phyloP scores from a whole-genome alignment of 2,113 vertebrate genomes.

The Passer montanus region DNA sequence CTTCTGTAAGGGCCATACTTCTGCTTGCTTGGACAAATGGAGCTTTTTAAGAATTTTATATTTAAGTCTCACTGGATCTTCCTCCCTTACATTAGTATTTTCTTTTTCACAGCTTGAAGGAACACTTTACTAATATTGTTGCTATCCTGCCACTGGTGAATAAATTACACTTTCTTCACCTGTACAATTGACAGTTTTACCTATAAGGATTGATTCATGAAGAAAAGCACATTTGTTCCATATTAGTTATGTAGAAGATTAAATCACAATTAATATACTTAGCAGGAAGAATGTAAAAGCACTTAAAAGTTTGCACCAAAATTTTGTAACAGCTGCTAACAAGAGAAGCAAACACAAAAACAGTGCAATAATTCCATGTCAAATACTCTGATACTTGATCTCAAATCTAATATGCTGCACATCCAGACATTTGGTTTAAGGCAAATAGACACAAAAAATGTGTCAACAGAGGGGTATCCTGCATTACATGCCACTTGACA shows the following conservation, averaged over 20 bases:
- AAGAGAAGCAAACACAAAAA: neutral
- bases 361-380: neutral
- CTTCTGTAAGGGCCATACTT: neutral
- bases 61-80: neutral
- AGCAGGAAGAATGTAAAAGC: neutral
- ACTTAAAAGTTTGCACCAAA: neutral
- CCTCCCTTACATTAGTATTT: neutral
- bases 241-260: neutral
- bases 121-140: neutral
- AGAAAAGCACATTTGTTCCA: neutral
- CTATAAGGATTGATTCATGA: neutral
- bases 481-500: neutral
- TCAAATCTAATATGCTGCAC: neutral
- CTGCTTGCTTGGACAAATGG: neutral
- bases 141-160: neutral
- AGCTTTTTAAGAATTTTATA: neutral
- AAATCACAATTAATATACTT: neutral
- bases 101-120: neutral
- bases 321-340: neutral
- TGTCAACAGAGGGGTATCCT: neutral
- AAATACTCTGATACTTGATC: neutral
- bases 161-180: neutral
- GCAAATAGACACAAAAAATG: neutral
- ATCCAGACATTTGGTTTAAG: neutral
- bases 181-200: neutral